Base-by-base conservation (phyloP, 2,113 vertebrate genomes). In the Ranitomeya imitator region DNA sequence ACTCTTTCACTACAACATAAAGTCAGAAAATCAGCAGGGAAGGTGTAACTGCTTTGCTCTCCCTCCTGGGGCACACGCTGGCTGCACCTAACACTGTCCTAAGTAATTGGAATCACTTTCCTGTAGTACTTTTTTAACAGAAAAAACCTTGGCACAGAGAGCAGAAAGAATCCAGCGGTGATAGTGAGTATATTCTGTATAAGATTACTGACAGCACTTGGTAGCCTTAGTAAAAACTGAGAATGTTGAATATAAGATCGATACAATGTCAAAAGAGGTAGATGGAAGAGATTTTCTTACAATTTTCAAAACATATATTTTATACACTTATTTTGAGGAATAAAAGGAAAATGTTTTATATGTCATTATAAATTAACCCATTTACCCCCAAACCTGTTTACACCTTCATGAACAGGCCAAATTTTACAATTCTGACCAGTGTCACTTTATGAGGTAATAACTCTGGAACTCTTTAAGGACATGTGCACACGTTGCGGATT, bases 81-180 rank as follows among this genome's bases (percentile, higher is more conserved):
- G 61, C 84, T 76, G 69, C 84, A 85, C n/a, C n/a, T n/a, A n/a
- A n/a, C n/a, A n/a, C n/a, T n/a, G n/a, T n/a, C 69, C 84, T 45
- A 71, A 71, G 54, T 85, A 76, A 85, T 76, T 85, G 54, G n/a
- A 85, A 85, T 85, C 69, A 18, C 67, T 85, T 73, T 85, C 8
- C 52, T 73, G 15, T 67, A 37, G 84, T 85, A 69, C 60, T 55
- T 45, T 76, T 67, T 60, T 11, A 76, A 59, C 76, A 37, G 45
- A 76, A 85, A 76, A 71, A 15, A 31, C n/a, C 14, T 57, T 76
- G 54, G 57, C 71, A 77, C n/a, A 51, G n/a, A 73, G 81, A 85
- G 15, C 23, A 60, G 69, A 76, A 37, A 31, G 69, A 85, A 74
- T 71, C 63, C 82, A 69, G 82, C 61, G 21, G 61, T 52, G 37